These are phyloP conservation scores for Peromyscus melanophrys DNA, from an alignment of 2,797 vertebrate species.

Conservation along the genomic window DNA sequence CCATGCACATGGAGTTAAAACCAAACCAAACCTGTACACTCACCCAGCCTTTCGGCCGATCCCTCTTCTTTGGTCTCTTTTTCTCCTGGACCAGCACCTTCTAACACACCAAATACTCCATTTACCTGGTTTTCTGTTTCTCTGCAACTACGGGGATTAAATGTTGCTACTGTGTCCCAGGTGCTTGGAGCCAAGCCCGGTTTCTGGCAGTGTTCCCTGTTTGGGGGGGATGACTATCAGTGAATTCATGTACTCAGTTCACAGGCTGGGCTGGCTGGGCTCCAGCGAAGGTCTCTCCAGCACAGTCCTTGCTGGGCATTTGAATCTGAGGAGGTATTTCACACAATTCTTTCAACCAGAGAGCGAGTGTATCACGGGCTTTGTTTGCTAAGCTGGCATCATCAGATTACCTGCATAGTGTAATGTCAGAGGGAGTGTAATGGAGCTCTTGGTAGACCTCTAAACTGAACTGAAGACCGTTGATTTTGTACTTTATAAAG, in stretches of 20 bases:
- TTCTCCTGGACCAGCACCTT: conserved; percentile 4
- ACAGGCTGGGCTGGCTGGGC: background rate
- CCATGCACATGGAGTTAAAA: background rate
- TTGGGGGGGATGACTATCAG: background rate
- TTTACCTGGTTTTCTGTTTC: conserved; percentile 11
- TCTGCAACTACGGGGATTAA: background rate
- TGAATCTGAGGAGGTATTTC: conserved; percentile 41
- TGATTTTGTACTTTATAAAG: conserved; percentile 45
- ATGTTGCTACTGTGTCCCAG: background rate
- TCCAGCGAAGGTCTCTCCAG: background rate
- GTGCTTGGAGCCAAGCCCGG: background rate
- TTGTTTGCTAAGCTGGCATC: background rate
- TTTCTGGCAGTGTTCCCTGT: background rate
- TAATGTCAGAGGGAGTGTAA: conserved; percentile 37
- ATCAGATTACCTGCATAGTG: conserved; percentile 47
- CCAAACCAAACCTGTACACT: background rate
- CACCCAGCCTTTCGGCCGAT: background rate
- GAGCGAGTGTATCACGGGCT: conserved; percentile 37
- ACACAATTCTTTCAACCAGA: conserved; percentile 42
- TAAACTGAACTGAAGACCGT: conserved; percentile 25
- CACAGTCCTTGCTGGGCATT: background rate
- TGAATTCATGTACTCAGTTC: background rate
- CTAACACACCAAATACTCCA: background rate
- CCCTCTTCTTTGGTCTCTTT: background rate
- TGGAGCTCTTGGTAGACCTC: background rate